Percentiles rank a stretch among this genome's conserved stretches.
Conservation (phyloP, 35 echinoderm and acorn worm species). For the Hemicentrotus pulcherrimus region DNA sequence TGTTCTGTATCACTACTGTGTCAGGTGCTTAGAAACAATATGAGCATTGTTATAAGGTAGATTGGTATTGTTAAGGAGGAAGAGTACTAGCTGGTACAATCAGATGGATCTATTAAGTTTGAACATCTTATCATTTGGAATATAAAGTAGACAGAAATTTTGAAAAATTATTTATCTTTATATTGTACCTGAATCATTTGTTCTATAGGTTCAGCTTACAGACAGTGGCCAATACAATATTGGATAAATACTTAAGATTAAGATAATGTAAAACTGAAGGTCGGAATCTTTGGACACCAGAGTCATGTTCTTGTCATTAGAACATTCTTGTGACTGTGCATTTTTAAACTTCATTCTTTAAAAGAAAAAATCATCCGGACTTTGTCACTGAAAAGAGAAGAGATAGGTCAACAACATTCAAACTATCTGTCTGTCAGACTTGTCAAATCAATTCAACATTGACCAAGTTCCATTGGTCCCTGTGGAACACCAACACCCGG, state of each 20-base stretch:
- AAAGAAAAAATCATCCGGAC: background rate
- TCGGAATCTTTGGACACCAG: background rate
- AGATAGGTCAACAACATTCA: background rate
- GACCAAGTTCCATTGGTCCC: background rate
- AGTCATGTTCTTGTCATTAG: background rate
- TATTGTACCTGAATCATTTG: background rate
- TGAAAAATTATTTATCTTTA: background rate
- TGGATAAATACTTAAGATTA: too few species aligned
- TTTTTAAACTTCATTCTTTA: background rate
- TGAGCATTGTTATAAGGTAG: too few species aligned
- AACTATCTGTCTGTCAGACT: background rate
- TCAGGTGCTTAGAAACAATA: too few species aligned
- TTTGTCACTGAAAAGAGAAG: background rate
- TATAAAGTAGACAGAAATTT: background rate
- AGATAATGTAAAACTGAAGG: background rate
- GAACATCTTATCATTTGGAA: background rate
- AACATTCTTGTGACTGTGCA: background rate
- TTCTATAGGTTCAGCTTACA: background rate
- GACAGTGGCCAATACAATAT: too few species aligned
- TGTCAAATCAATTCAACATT: conserved; percentile 3
- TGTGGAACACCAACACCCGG: background rate
- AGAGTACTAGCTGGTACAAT: too few species aligned
- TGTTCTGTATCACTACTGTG: background rate
- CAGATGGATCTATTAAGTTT: too few species aligned
- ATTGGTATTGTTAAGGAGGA: too few species aligned